Conservation (phyloP, 2,888 invertebrate genomes). For the Phengaris arion region DNA sequence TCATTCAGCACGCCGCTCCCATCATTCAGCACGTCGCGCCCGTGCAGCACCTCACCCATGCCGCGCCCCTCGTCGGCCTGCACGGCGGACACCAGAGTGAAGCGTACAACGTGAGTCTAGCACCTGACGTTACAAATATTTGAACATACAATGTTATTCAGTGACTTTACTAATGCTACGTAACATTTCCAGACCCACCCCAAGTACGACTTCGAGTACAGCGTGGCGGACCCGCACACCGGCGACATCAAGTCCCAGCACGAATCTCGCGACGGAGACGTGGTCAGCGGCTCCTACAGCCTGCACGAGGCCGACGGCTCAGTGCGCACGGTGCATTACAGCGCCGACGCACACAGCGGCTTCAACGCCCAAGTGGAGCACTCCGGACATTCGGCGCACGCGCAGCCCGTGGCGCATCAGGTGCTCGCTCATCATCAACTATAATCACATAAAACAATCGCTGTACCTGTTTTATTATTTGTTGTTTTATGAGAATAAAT, state of each 20-base stretch:
- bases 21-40: too few species aligned
- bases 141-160: not conserved
- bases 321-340: slow-evolving; percentile 76
- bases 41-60: slow-evolving; percentile 29
- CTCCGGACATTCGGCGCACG: slow-evolving; percentile 74
- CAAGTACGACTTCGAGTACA: slow-evolving; percentile 76
- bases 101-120: slow-evolving; percentile 53
- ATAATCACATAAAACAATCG: not conserved
- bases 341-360: slow-evolving; percentile 61
- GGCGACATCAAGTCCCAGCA: slow-evolving; percentile 80
- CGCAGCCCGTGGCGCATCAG: slow-evolving; percentile 37
- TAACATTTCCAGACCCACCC: slow-evolving; percentile 59
- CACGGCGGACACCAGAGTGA: slow-evolving; percentile 42
- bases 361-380: slow-evolving; percentile 80
- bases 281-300: slow-evolving; percentile 78
- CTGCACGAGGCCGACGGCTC: slow-evolving; percentile 79
- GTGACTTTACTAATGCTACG: slow-evolving; percentile 43
- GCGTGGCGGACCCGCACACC: slow-evolving; percentile 75
- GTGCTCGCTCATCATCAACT: slow-evolving; percentile 34
- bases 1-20: slow-evolving; percentile 43
- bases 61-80: slow-evolving; percentile 28
- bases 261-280: slow-evolving; percentile 66
- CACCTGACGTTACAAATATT: not conserved
- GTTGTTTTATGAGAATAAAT: not conserved
- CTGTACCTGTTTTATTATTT: not conserved